These are phyloP conservation scores for Pandion haliaetus DNA, from an alignment of 2,113 vertebrate species.

Conservation along the genomic window DNA sequence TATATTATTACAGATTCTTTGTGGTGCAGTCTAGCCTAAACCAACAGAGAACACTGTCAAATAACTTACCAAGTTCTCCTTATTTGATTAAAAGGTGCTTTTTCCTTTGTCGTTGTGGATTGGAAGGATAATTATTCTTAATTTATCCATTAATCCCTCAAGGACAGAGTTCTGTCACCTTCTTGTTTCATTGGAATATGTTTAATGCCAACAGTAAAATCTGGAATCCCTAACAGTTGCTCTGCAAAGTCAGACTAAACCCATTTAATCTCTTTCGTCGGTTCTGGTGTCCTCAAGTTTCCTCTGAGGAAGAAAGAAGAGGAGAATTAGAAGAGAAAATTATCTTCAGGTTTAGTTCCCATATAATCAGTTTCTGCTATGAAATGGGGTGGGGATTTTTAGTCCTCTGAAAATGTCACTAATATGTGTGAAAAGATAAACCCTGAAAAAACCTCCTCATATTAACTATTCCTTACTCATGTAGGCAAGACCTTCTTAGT, in stretches of 20 bases:
- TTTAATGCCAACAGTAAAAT: conserved; percentile 21
- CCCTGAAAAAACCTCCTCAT: neutral
- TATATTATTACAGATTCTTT: neutral
- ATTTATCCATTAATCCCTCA: conserved; percentile 34
- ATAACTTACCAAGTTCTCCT: neutral
- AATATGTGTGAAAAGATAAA: neutral
- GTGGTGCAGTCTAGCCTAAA: neutral
- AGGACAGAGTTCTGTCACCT: conserved; percentile 12
- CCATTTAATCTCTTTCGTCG: conserved; percentile 48
- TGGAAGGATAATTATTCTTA: conserved; percentile 5
- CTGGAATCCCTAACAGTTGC: conserved; percentile 16
- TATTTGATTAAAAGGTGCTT: conserved; percentile 1
- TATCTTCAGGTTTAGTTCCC: neutral
- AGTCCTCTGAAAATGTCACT: neutral
- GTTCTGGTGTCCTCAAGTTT: neutral
- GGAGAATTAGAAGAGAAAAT: neutral
- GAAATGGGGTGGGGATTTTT: neutral
- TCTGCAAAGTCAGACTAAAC: conserved; percentile 30
- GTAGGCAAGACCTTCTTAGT: neutral
- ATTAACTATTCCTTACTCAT: neutral
- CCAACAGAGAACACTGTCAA: neutral
- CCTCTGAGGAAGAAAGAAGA: neutral
- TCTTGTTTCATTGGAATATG: neutral
- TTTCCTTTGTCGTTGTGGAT: neutral
- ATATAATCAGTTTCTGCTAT: neutral